These are phyloP conservation scores for western clawed frog (Xenopus tropicalis) DNA, from an alignment of 2,113 vertebrate genomes.

Conservation along the genomic window UCB_Xtro_10.0 CM004444.2:120886001-120886500, in stretches of 20 bases:
- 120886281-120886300: conserved; percentile 80
- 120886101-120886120: conserved; percentile 46
- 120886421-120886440: conserved; percentile 75
- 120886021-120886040: conserved; percentile 49
- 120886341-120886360: conserved; percentile 98
- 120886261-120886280: conserved; percentile 89
- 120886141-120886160: conserved; percentile 52
- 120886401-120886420: conserved; percentile 88
- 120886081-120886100: conserved; percentile 49
- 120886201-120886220: conserved; percentile 67
- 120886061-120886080: conserved; percentile 49
- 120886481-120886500: conserved; percentile 58
- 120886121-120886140: conserved; percentile 56
- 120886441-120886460: conserved; percentile 58
- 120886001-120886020: conserved; percentile 53
- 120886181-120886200: conserved; percentile 69
- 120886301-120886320: conserved; percentile 98
- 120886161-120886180: conserved; percentile 64
- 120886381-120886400: conserved; percentile 99
- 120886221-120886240: conserved; percentile 79
- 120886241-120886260: conserved; percentile 88
- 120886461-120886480: conserved; percentile 55
- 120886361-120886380: conserved; percentile 94
- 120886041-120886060: conserved; percentile 57
- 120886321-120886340: conserved; percentile 99